Conservation (phyloP, 2,888 invertebrate genomes). For the Stenurella melanura region DNA sequence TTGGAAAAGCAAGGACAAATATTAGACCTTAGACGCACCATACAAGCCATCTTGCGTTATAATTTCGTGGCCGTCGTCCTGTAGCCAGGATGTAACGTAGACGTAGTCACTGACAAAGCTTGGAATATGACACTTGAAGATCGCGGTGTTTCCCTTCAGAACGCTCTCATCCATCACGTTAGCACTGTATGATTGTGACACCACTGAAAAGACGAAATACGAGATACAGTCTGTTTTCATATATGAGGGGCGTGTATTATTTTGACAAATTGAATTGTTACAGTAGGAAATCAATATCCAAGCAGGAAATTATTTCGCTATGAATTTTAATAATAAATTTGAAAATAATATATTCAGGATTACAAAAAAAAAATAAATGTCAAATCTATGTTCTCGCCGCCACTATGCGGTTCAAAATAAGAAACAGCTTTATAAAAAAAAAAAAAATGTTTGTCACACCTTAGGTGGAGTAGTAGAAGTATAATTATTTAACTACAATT, state of each 20-base stretch:
- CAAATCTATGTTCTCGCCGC: no score
- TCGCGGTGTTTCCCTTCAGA: slow-evolving; percentile 91
- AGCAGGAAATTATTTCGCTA: no score
- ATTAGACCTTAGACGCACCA: slow-evolving; percentile 46
- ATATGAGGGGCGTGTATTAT: neutral
- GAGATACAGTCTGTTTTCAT: slow-evolving; percentile 28
- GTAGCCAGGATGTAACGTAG: slow-evolving; percentile 88
- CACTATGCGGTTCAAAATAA: no score
- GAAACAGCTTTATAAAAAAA: no score
- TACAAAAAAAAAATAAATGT: no score
- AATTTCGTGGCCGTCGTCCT: slow-evolving; percentile 79
- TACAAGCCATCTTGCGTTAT: slow-evolving; percentile 48
- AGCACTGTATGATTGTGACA: slow-evolving; percentile 91
- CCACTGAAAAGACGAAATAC: slow-evolving; percentile 81
- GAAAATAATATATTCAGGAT: no score
- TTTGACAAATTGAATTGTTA: no score
- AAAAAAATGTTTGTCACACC: no score
- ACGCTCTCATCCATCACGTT: slow-evolving; percentile 96
- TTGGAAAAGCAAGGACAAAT: slow-evolving; percentile 7
- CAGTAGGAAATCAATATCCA: no score
- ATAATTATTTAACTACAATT: no score
- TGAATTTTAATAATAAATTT: no score
- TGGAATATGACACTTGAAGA: slow-evolving; percentile 94
- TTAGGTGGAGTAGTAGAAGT: no score
- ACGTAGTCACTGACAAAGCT: slow-evolving; percentile 95